Percentiles rank a stretch among this genome's conserved stretches.
Conservation (phyloP, 2,113 vertebrate species). For the Lepisosteus osseus region DNA sequence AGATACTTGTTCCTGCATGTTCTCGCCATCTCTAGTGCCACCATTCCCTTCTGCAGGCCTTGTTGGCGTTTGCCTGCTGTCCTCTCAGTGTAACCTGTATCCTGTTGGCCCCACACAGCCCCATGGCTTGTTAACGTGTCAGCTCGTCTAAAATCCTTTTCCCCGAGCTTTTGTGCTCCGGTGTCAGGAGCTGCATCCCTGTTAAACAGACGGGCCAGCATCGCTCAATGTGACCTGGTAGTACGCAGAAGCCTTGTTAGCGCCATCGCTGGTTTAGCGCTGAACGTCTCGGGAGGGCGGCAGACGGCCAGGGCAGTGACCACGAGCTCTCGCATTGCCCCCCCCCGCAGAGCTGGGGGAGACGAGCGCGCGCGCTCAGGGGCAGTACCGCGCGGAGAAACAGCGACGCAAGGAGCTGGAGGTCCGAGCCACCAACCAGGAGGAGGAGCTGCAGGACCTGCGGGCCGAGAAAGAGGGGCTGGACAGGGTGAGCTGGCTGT, state of each 20-base stretch:
- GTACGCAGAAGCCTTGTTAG: too few relatives aligned
- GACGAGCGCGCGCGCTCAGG: slow-evolving; percentile 63
- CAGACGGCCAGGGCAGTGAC: too few relatives aligned
- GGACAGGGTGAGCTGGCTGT: slow-evolving; percentile 67
- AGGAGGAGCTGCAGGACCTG: slow-evolving; percentile 83
- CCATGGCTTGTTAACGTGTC: background rate
- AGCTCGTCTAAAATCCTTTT: too few relatives aligned
- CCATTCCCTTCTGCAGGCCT: background rate
- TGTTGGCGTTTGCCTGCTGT: background rate
- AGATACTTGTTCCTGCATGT: too few relatives aligned
- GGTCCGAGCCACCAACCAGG: slow-evolving; percentile 63
- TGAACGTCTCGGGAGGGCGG: too few relatives aligned
- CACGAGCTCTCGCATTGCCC: background rate
- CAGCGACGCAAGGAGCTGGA: slow-evolving; percentile 82
- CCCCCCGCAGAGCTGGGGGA: slow-evolving; percentile 74
- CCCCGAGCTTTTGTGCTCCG: too few relatives aligned
- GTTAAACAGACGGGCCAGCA: too few relatives aligned
- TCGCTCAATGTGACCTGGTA: too few relatives aligned
- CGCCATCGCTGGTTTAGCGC: too few relatives aligned
- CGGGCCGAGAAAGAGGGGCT: slow-evolving; percentile 77
- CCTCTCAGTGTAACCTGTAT: background rate
- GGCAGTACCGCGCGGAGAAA: slow-evolving; percentile 76
- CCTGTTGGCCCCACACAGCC: background rate
- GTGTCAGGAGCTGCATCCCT: too few relatives aligned
- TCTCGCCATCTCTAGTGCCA: too few relatives aligned